phyloP scores from a whole-genome alignment of 2,797 vertebrate species.

The Buphagus erythrorhynchus region DNA sequence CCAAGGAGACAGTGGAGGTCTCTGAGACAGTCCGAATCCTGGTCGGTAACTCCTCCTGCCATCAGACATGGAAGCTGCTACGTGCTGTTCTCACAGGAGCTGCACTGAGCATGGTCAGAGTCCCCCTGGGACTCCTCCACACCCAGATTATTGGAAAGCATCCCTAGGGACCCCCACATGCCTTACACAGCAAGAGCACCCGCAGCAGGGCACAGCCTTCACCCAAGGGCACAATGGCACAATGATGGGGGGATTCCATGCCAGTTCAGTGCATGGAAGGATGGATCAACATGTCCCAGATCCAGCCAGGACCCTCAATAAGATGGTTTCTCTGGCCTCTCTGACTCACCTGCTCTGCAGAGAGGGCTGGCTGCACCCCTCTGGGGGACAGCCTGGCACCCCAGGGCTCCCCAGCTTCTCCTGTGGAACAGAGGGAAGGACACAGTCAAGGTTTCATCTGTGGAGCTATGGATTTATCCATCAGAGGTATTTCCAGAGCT shows the following conservation, averaged over 20 bases:
- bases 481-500: not conserved
- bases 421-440: constrained; percentile 29
- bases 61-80: not conserved
- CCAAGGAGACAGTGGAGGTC: constrained; percentile 50
- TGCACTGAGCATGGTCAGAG: not conserved
- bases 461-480: not conserved
- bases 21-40: constrained; percentile 32
- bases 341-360: constrained; percentile 60
- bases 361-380: not conserved
- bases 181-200: not conserved
- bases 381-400: not conserved
- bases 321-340: no score
- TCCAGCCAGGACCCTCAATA: rapidly evolving
- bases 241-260: rapidly evolving
- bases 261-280: rapidly evolving
- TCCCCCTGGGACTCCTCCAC: rapidly evolving
- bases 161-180: rapidly evolving
- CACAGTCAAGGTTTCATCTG: not conserved
- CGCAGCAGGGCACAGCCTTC: not conserved
- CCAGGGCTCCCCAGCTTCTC: not conserved
- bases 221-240: not conserved
- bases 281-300: not conserved
- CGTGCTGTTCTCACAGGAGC: not conserved
- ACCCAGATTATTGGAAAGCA: rapidly evolving
- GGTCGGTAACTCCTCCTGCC: not conserved